phyloP scores from a whole-genome alignment of 2,113 vertebrate species.

The Mugil cephalus region DNA sequence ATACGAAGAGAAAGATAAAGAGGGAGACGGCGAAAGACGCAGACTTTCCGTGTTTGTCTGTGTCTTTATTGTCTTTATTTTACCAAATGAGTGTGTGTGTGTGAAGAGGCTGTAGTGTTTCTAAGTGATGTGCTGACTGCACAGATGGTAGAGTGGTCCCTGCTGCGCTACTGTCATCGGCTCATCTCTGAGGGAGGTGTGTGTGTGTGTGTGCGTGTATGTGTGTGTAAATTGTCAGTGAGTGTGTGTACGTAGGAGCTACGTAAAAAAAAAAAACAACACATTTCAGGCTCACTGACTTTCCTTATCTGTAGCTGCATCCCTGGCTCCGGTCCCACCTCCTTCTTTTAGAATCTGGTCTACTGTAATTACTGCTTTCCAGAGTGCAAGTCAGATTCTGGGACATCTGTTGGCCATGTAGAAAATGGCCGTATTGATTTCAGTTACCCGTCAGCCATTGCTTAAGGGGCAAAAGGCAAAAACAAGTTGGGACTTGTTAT shows the following conservation, averaged over 20 bases:
- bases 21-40: conserved; percentile 29
- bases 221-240: conserved; percentile 43
- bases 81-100: conserved; percentile 24
- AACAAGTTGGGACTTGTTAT: conserved; percentile 40
- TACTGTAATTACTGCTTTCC: conserved; percentile 48
- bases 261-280: conserved; percentile 68
- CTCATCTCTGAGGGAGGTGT: conserved; percentile 65
- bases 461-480: conserved; percentile 19
- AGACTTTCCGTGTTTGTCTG: conserved; percentile 39
- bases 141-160: conserved; percentile 84
- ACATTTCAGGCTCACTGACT: conserved; percentile 70
- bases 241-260: conserved; percentile 51
- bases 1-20: conserved; percentile 33
- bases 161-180: conserved; percentile 81
- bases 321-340: conserved; percentile 45
- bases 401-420: conserved; percentile 1
- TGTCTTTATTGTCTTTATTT: conserved; percentile 22
- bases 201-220: conserved; percentile 28
- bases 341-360: conserved; percentile 37
- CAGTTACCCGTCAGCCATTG: conserved; percentile 19
- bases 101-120: conserved; percentile 51
- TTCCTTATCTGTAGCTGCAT: conserved; percentile 54
- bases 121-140: conserved; percentile 80
- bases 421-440: conserved; percentile 2
- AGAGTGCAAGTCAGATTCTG: conserved; percentile 32